Evolutionary conservation across 1,140 invertebrate species (phyloP), one percentile per base, ranked within the genome.

Genomic region (Lasioglossum albipes): DNA sequence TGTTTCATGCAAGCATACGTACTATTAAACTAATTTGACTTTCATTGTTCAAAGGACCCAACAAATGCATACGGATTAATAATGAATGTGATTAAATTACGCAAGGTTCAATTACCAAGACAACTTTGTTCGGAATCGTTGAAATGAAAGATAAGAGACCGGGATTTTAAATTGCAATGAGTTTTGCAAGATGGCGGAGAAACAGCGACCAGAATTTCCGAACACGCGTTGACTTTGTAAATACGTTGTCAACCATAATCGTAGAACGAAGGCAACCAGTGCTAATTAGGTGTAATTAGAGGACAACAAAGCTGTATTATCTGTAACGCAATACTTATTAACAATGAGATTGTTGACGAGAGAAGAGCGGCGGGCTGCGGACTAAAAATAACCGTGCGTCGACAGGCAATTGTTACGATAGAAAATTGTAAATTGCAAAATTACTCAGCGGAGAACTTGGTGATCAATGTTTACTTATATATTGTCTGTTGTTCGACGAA

Each of bases 271-370:
- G 22, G 52, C 22, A 72, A 79, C n/a, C 65, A 76, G 67, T 80
- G 84, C 84, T 85, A 85, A 62, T 71, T 85, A 85, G 83, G 65
- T 82, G 72, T 83, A 79, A 85, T 83, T 86, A 86, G 71, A 64
- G 6, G 64, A 65, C 59, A 79, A 74, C 41, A 74, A 79, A 49
- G 68, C 78, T 77, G 79, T 81, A 85, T 68, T 75, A 81, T 72
- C 65, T 77, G 79, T 74, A 84, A 85, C 45, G 69, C 73, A 59
- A 81, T 64, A 84, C 74, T 85, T 81, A 70, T 81, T 84, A 74
- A 84, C 67, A 71, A 79, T 57, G 52, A 75, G 31, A 84, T 82
- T 77, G 75, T 85, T 83, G 41, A 65, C 45, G 83, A 72, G 52
- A 64, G 66, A 75, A 82, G 54, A 76, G 75, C 31, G 68, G 42